Conservation (phyloP, 2,113 vertebrate species). For the Cettia cetti region DNA sequence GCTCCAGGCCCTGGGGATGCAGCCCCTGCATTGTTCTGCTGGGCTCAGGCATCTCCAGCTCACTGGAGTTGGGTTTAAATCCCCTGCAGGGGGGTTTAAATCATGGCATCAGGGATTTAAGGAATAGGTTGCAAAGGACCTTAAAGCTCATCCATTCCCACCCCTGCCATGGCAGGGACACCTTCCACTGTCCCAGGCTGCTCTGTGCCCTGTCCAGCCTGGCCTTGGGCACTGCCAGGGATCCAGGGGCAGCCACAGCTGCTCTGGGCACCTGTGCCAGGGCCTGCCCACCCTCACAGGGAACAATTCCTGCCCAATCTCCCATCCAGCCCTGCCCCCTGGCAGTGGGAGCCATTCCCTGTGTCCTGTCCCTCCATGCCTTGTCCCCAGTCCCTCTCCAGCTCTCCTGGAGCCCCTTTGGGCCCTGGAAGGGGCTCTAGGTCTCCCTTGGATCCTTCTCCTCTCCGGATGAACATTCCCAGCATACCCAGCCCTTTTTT, state of each 20-base stretch:
- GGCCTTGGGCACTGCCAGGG: neutral
- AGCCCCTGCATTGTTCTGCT: neutral
- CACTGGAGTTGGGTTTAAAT: neutral
- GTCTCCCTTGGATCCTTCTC: neutral
- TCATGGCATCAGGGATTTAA: neutral
- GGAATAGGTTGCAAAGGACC: neutral
- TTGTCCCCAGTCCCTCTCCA: neutral
- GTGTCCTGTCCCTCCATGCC: neutral
- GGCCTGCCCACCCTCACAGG: neutral
- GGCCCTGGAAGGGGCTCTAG: neutral
- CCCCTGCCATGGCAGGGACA: neutral
- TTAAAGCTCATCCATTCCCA: accelerated
- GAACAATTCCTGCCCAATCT: neutral
- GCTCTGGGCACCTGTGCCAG: neutral
- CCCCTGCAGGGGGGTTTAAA: neutral
- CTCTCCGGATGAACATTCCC: neutral
- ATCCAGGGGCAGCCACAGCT: neutral
- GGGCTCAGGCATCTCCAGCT: neutral
- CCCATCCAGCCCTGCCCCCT: neutral
- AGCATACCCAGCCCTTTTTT: neutral
- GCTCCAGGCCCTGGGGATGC: neutral
- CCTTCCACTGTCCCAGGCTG: neutral
- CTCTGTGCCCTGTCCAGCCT: neutral
- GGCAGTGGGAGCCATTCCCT: neutral
- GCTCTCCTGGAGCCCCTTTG: neutral